These are phyloP conservation scores for Spea bombifrons DNA, from an alignment of 2,113 vertebrate genomes.

Conservation along the genomic window DNA sequence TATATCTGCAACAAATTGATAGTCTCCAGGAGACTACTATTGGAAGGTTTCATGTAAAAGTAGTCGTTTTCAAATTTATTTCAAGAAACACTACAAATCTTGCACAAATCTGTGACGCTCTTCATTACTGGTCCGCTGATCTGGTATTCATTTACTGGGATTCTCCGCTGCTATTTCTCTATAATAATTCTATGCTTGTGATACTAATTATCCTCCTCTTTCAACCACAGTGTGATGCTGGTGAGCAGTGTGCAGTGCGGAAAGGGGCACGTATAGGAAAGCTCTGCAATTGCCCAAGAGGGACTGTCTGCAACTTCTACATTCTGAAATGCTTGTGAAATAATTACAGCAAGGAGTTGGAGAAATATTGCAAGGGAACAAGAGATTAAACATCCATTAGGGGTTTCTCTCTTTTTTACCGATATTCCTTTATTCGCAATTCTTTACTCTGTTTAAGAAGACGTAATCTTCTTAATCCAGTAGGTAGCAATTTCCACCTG, in stretches of 20 bases:
- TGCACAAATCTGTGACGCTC: too few relatives aligned
- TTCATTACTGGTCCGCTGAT: too few relatives aligned
- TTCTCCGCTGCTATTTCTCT: too few relatives aligned
- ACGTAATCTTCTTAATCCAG: background rate
- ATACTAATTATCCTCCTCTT: background rate
- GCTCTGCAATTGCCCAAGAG: conserved; percentile 70
- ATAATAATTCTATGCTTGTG: too few relatives aligned
- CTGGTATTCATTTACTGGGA: too few relatives aligned
- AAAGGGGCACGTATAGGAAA: conserved; percentile 71
- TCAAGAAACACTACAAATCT: too few relatives aligned
- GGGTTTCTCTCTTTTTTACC: background rate
- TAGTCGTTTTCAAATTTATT: too few relatives aligned
- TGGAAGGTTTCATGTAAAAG: too few relatives aligned
- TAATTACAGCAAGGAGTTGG: background rate
- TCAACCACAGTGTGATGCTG: conserved; percentile 62
- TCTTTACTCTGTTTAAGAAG: background rate
- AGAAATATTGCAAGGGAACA: background rate
- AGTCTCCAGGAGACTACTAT: too few relatives aligned
- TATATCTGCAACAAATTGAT: too few relatives aligned
- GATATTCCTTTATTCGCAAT: background rate
- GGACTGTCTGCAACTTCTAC: conserved; percentile 66
- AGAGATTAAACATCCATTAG: background rate
- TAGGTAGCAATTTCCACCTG: background rate
- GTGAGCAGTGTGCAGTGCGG: conserved; percentile 70
- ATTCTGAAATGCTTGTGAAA: conserved; percentile 72